Base-by-base conservation (phyloP, 2,113 vertebrate genomes). In the Pelecanoides urinatrix region DNA sequence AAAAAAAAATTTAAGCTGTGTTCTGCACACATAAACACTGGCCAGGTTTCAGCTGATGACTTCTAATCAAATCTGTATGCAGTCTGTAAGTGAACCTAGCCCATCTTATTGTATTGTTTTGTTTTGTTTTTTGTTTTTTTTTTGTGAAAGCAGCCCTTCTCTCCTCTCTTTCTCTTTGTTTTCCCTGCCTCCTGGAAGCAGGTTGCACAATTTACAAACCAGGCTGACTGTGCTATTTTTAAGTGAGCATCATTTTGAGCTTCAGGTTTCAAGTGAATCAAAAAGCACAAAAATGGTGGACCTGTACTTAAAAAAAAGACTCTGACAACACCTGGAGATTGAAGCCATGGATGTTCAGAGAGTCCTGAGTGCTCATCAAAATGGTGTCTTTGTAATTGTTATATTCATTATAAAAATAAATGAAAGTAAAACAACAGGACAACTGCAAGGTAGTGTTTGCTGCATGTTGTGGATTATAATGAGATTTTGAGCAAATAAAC, bases 401-500 rank as follows among this genome's bases (percentile, higher is more conserved):
- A n/a, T 16, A 22, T 18, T 80, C 16, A 63, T 86, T 80, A 82
- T 29, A 77, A 88, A 94, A 94, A 82, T 49, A 88, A 79, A 91
- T 23, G 0, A 94, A 89, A 95, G 87, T 63, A 59, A 92, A 78
- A 77, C 36, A 91, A 70, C 8, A 38, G 42, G 70, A 71, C 59
- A 86, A 72, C 42, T 49, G n/a, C 68, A 86, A 80, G 63, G 29
- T 61, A 38, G 50, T 53, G 27, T 63, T 90, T 90, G 85, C 82
- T 96, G 59, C 59, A 85, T 88, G 61, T 85, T 94, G 58, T 59
- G 34, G 66, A 82, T 90, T 79, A 87, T 96, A 96, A 98, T 94
- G 95, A 94, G 88, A 95, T 82, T 95, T 77, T 84, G 65, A 96
- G 71, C 84, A 96, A 97, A 95, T 53, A 91, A 91, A 38, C 53